Conservation (phyloP, 2,113 vertebrate species). For the Malurus alboscapulatus region DNA sequence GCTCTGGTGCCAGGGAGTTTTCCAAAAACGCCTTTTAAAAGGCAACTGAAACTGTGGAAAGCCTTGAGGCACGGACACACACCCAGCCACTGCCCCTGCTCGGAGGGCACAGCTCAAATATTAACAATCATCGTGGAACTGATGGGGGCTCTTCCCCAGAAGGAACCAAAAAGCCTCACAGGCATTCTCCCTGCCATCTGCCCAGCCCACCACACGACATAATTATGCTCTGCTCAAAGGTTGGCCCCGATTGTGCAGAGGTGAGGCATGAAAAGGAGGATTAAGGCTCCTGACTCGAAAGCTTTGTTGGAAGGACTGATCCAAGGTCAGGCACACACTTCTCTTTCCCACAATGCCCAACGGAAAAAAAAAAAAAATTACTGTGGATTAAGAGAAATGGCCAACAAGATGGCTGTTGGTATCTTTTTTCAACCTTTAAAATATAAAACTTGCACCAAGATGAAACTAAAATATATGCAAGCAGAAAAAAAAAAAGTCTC, state of each 20-base stretch:
- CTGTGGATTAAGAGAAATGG: neutral
- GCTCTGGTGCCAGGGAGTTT: neutral
- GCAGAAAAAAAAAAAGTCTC: neutral
- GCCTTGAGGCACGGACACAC: neutral
- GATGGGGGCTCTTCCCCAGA: neutral
- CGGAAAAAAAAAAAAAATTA: neutral
- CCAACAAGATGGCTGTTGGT: neutral
- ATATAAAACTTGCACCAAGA: neutral
- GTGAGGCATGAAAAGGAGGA: conserved; percentile 61
- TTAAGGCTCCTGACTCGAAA: conserved; percentile 30
- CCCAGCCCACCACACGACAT: conserved; percentile 23
- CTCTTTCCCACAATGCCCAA: conserved; percentile 16
- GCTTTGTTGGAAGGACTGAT: conserved; percentile 50
- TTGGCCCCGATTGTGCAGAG: conserved; percentile 46
- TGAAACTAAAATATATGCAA: neutral
- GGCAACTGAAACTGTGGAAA: neutral
- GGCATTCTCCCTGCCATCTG: conserved; percentile 35
- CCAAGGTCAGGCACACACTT: conserved; percentile 49
- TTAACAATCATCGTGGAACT: neutral
- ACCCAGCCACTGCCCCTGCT: neutral
- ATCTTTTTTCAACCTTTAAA: neutral
- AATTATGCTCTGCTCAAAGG: conserved; percentile 28
- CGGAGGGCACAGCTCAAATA: neutral
- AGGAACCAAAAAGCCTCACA: neutral
- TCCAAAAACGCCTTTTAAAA: neutral